A percentile compares a stretch with the other conserved stretches of the same genome.
Conservation (phyloP, 2,113 vertebrate genomes). For the Cheirogaleus medius region DNA sequence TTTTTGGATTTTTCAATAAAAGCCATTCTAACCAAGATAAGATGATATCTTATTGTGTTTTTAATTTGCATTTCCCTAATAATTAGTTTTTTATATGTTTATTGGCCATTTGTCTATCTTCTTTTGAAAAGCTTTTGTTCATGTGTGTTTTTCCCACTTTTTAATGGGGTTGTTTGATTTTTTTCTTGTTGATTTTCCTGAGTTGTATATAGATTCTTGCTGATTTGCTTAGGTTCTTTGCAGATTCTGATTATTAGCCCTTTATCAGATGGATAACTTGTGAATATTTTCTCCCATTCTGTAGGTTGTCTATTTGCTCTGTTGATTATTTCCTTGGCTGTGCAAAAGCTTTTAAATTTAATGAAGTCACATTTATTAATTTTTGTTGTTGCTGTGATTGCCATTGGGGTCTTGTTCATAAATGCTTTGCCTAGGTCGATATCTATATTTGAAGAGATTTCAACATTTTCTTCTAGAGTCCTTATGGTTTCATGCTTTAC, state of each 20-base stretch:
- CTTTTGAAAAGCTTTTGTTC: not conserved
- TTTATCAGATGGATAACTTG: not conserved
- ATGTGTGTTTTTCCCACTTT: not conserved
- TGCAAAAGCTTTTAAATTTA: not conserved
- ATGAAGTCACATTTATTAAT: not conserved
- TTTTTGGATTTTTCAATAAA: not conserved
- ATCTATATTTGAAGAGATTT: too few species aligned
- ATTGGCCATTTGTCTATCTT: not conserved
- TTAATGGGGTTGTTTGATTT: not conserved
- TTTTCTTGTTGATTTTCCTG: not conserved
- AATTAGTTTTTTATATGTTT: not conserved
- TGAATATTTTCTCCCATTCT: not conserved
- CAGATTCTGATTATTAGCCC: not conserved
- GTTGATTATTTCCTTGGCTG: not conserved
- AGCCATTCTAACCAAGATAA: not conserved
- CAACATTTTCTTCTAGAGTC: not conserved
- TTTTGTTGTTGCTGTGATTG: not conserved
- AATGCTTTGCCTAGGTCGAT: not conserved
- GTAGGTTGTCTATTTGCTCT: not conserved
- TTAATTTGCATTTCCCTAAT: not conserved
- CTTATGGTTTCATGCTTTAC: not conserved
- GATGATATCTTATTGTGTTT: not conserved
- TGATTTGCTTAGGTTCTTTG: not conserved
- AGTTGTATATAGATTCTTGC: not conserved
- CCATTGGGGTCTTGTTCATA: not conserved